phyloP scores from a whole-genome alignment of 2,797 vertebrate genomes.

The Enteromius fasciolatus region DNA sequence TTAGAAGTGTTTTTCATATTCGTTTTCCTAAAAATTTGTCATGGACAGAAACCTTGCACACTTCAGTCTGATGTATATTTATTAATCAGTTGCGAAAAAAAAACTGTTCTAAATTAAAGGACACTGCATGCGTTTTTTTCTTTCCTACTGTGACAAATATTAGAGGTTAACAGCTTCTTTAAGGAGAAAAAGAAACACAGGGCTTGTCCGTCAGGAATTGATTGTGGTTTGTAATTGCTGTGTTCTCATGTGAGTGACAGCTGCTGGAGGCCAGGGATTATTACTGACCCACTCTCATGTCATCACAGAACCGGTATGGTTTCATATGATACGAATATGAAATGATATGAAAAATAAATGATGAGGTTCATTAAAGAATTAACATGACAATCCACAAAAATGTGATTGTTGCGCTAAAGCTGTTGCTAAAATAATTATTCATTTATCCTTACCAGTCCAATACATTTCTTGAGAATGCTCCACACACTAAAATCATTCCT shows the following conservation, averaged over 20 bases:
- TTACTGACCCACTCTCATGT: neutral
- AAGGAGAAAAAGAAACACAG: neutral
- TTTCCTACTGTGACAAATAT: neutral
- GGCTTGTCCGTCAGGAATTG: neutral
- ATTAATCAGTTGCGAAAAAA: no score
- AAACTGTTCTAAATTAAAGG: neutral
- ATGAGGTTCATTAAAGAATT: neutral
- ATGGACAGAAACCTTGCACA: no score
- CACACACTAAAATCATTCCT: slow-evolving; percentile 92
- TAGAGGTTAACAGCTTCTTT: neutral
- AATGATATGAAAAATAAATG: neutral
- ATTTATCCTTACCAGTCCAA: slow-evolving; percentile 88
- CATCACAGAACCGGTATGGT: neutral
- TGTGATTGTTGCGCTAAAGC: neutral
- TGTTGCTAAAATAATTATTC: neutral
- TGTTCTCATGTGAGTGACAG: neutral
- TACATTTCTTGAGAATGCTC: slow-evolving; percentile 96
- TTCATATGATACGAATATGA: neutral
- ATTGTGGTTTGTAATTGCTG: neutral
- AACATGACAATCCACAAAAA: neutral
- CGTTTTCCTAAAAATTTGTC: no score
- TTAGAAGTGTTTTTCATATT: no score
- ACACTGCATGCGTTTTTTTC: neutral
- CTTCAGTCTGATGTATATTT: no score
- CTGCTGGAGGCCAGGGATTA: neutral